Base-by-base conservation (phyloP, 2,797 vertebrate genomes). In the Perodicticus potto region DNA sequence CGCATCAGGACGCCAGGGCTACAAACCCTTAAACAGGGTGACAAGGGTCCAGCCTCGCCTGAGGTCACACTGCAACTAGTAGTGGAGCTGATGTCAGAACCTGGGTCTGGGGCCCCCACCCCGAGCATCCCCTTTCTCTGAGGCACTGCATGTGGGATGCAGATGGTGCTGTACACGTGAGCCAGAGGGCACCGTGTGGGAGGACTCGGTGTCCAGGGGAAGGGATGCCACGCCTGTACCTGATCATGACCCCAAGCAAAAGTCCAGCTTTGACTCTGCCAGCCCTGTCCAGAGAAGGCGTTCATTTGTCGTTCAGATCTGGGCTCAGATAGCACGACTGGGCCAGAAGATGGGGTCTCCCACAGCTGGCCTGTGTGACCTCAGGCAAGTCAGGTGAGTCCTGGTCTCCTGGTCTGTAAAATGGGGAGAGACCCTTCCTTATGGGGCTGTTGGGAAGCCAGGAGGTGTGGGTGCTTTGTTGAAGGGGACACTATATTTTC, bases 61-160 rank as follows among this genome's bases (percentile, higher is more conserved):
- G 0, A 43, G 81, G n/a, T 80, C 76, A 17, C 49, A 1, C 20
- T 7, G 32, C 20, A 63, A 57, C 40, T 40, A 9, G 43, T 2
- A 40, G 59, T 76, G 69, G 55, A 73, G 49, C 43, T 7, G 55
- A 43, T 4, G 43, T 49, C n/a, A 22, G 83, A 40, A n/a, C 72
- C 82, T 9, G 49, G 88, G 45, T 65, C 78, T 57, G 7, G 45
- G 16, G 17, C 20, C 23, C 8, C 40, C 19, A 1, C 3, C 25
- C 53, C 9, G 0, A 8, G 7, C 27, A 37, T 25, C 29, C 72
- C n/a, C 61, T 4, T 40, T 57, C 27, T 29, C 27, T 0, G 6
- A 27, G 29, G 27, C 2, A 23, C 34, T 0, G 1, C 19, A 65
- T 19, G 1, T 6, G 37, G 69, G 74, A 6, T 14, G 70, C 40